Percentiles rank a stretch among this genome's conserved stretches.
Evolutionary conservation across 2,113 vertebrate species (phyloP).

Genomic region (Odocoileus virginianus): DNA sequence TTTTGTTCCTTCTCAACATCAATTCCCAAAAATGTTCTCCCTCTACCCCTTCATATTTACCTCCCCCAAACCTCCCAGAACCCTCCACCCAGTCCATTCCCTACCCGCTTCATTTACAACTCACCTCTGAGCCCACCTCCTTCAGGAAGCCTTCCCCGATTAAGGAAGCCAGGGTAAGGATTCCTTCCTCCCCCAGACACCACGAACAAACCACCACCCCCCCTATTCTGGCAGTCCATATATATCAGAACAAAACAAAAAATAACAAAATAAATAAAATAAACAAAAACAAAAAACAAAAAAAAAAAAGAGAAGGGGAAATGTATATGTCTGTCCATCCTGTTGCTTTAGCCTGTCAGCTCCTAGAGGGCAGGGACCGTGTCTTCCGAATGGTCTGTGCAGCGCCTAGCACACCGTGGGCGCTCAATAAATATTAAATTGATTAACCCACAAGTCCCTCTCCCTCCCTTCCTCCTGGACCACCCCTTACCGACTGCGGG

Average conservation of each 20-base stretch:
- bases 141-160: slow-evolving; percentile 78
- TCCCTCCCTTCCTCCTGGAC: slow-evolving; percentile 61
- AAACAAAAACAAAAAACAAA: slow-evolving; percentile 64
- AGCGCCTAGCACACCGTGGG: slow-evolving; percentile 79
- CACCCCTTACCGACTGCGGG: slow-evolving; percentile 77
- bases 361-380: slow-evolving; percentile 79
- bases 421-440: slow-evolving; percentile 79
- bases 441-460: slow-evolving; percentile 70
- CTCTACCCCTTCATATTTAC: slow-evolving; percentile 50
- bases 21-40: slow-evolving; percentile 46
- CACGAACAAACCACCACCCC: slow-evolving; percentile 69
- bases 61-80: slow-evolving; percentile 57
- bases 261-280: slow-evolving; percentile 55
- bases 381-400: slow-evolving; percentile 79
- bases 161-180: slow-evolving; percentile 76
- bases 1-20: slow-evolving; percentile 38
- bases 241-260: slow-evolving; percentile 75
- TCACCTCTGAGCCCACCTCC: slow-evolving; percentile 78
- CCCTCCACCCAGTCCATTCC: slow-evolving; percentile 71
- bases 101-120: slow-evolving; percentile 75
- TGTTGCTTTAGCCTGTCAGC: slow-evolving; percentile 79
- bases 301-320: slow-evolving; percentile 73
- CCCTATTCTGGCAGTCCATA: slow-evolving; percentile 77
- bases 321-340: slow-evolving; percentile 80
- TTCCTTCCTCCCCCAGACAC: slow-evolving; percentile 76